These are phyloP conservation scores for Adelosebastes latens DNA, from an alignment of 2,797 vertebrate species.

Conservation along the genomic window DNA sequence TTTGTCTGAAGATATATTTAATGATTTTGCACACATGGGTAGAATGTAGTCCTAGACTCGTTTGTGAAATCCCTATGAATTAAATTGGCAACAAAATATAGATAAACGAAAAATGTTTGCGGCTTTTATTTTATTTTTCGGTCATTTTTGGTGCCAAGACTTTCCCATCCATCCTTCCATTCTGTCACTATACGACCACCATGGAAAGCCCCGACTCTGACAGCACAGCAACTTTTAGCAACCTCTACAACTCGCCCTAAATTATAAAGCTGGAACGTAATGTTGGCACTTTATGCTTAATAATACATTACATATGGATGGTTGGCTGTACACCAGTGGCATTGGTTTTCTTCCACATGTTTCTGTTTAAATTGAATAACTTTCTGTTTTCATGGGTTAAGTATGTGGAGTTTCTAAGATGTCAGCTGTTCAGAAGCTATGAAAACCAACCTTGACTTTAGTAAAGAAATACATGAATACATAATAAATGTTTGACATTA, in stretches of 20 bases:
- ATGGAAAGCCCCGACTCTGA: conserved; percentile 9
- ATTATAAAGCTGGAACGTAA: conserved; percentile 20
- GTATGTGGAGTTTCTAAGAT: not conserved
- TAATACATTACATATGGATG: conserved; percentile 21
- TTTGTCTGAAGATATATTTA: conserved; percentile 28
- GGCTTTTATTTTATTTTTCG: conserved; percentile 8
- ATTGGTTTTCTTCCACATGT: conserved; percentile 11
- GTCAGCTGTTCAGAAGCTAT: not conserved
- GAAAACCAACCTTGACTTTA: not conserved
- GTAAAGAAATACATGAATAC: not conserved
- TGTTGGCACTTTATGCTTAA: conserved; percentile 34
- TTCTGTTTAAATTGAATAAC: conserved; percentile 22
- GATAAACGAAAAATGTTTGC: not conserved
- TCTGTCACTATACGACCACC: not conserved
- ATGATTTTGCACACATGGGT: conserved; percentile 12
- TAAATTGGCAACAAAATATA: conserved; percentile 36
- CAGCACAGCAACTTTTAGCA: not conserved
- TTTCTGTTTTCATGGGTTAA: not conserved
- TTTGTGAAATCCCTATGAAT: conserved; percentile 45
- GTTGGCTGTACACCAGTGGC: not conserved
- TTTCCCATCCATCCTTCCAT: not conserved
- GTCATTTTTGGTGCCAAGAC: not conserved
- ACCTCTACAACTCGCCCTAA: conserved; percentile 1
- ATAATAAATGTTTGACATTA: not conserved
- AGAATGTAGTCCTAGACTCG: conserved; percentile 13